These are phyloP conservation scores for Lophura nycthemera DNA, from an alignment of 2,113 vertebrate genomes.

Conservation along the genomic window DNA sequence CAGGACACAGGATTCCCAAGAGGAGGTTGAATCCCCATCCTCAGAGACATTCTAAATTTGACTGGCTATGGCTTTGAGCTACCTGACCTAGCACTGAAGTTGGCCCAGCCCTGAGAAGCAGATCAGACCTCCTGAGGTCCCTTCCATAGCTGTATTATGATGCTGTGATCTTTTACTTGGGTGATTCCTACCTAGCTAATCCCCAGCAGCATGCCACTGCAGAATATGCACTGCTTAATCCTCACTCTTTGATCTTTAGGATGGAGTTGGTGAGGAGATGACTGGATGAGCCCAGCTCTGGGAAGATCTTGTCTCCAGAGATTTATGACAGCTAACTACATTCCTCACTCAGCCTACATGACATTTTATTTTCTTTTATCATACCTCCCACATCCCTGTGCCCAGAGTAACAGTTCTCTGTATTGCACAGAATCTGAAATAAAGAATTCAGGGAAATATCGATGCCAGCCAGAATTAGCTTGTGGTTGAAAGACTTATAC, in stretches of 20 bases:
- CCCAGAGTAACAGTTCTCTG: neutral
- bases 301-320: conserved; percentile 33
- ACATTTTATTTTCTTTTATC: conserved; percentile 53
- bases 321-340: conserved; percentile 27
- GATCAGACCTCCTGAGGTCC: neutral
- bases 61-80: neutral
- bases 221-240: conserved; percentile 17
- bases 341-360: neutral
- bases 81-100: neutral
- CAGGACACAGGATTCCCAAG: neutral
- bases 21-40: neutral
- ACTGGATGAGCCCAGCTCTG: conserved; percentile 25
- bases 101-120: neutral
- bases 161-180: conserved; percentile 38
- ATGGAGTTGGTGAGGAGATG: conserved; percentile 5
- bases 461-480: neutral
- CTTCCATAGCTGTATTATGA: neutral
- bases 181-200: conserved; percentile 27
- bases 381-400: neutral
- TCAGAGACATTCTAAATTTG: neutral
- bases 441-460: conserved; percentile 1
- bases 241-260: conserved; percentile 17
- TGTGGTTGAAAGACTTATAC: neutral
- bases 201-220: conserved; percentile 15
- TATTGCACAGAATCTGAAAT: conserved; percentile 17